Evolutionary conservation across 2,888 invertebrate species (phyloP).

Genomic region (Calameuta idolon): DNA sequence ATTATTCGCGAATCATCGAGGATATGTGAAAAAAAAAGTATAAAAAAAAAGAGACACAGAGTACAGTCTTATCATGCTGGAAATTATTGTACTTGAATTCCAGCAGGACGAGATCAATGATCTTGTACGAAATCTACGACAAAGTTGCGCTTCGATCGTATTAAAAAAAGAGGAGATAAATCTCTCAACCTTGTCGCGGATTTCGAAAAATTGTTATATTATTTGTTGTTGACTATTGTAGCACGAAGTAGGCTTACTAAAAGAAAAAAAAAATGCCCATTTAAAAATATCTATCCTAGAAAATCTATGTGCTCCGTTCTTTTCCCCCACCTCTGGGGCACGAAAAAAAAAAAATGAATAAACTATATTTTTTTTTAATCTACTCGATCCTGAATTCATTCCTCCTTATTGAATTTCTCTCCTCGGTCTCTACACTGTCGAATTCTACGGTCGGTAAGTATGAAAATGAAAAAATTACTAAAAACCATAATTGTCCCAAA

Average conservation of each 20-base stretch:
- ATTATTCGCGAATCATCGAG: conserved; percentile 13
- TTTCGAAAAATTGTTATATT: conserved; percentile 56
- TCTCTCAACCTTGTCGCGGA: conserved; percentile 33
- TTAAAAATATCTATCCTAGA: conserved; percentile 7
- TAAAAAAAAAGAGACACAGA: conserved; percentile 9
- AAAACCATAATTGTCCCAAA: not conserved
- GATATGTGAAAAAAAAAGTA: conserved; percentile 6
- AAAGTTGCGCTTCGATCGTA: conserved; percentile 20
- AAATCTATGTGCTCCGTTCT: conserved; percentile 19
- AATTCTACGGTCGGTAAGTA: not conserved
- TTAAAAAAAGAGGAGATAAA: conserved; percentile 24
- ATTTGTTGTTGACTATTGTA: conserved; percentile 63
- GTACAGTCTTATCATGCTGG: not conserved
- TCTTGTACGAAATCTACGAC: conserved; percentile 35
- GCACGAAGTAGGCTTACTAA: conserved; percentile 43
- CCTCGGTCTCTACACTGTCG: not conserved
- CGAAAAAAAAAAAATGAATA: conserved; percentile 31
- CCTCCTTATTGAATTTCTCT: not conserved
- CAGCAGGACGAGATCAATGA: conserved; percentile 26
- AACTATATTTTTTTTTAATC: conserved; percentile 37
- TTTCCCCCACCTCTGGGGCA: conserved; percentile 25
- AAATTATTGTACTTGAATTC: conserved; percentile 1
- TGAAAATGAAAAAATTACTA: not conserved
- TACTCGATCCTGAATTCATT: conserved; percentile 1
- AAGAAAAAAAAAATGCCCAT: conserved; percentile 13